Conservation (phyloP, 2,797 vertebrate species). For the Gambusia yucatana region DNA sequence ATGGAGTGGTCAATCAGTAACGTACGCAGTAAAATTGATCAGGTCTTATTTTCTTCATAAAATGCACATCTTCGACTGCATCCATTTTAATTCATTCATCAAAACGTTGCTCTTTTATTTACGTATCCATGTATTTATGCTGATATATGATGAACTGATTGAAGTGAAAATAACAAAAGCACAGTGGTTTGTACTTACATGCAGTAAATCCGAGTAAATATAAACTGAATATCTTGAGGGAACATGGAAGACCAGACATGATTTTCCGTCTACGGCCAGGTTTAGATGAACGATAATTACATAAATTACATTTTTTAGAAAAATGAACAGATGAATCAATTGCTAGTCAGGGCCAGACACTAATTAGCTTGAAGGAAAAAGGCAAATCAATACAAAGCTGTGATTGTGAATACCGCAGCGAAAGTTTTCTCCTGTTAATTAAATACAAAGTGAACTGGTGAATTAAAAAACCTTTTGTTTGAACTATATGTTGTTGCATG, state of each 20-base stretch:
- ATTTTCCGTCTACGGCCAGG: background rate
- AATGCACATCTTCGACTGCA: background rate
- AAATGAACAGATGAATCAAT: constrained; percentile 17
- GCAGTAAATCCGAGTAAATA: background rate
- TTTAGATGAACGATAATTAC: constrained; percentile 6
- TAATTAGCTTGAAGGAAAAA: constrained; percentile 26
- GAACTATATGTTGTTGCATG: constrained; percentile 36
- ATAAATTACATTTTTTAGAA: constrained; percentile 12
- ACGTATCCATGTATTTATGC: background rate
- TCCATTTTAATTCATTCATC: background rate
- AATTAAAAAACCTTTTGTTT: constrained; percentile 42
- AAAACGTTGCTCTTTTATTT: background rate
- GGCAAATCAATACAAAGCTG: constrained; percentile 23
- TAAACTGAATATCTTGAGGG: constrained; percentile 1
- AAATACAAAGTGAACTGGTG: constrained; percentile 33
- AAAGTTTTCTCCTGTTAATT: constrained; percentile 33
- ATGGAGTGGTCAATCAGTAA: background rate
- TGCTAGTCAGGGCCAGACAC: constrained; percentile 7
- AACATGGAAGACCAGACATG: background rate
- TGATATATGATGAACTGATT: background rate
- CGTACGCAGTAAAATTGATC: background rate
- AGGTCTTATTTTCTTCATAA: background rate
- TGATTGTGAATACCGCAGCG: constrained; percentile 29
- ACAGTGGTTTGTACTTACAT: background rate
- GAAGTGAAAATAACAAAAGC: background rate